phyloP scores from a whole-genome alignment of 1,140 invertebrate species.

The Aphelinus certus region DNA sequence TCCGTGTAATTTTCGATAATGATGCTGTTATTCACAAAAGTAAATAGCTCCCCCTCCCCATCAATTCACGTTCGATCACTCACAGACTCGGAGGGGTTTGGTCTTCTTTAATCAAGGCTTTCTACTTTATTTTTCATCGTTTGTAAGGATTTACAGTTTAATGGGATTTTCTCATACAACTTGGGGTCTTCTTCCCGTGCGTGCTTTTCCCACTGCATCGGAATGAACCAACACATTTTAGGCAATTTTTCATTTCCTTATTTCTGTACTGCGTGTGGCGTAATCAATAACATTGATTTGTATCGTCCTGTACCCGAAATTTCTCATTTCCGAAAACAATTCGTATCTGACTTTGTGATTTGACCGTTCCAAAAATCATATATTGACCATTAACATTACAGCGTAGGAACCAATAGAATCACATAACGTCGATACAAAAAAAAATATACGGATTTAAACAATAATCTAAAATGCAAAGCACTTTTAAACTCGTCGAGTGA shows the following conservation, averaged over 20 bases:
- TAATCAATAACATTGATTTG: no score
- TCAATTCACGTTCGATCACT: constrained; percentile 8
- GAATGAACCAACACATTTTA: neutral
- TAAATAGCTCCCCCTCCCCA: neutral
- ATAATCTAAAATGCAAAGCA: no score
- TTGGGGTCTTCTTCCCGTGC: no score
- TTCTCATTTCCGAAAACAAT: no score
- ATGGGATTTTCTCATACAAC: neutral
- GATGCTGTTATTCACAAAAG: neutral
- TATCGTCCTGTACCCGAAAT: no score
- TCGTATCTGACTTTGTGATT: no score
- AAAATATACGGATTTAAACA: no score
- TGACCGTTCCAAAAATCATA: no score
- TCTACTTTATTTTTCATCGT: neutral
- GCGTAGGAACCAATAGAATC: no score
- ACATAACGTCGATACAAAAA: no score
- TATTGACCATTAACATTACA: no score
- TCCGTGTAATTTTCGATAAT: constrained; percentile 14
- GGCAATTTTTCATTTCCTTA: neutral
- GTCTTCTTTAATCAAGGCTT: constrained; percentile 3
- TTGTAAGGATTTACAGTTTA: constrained; percentile 24
- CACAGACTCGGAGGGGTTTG: neutral
- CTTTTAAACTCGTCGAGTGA: neutral
- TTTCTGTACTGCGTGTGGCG: neutral
- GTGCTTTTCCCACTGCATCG: no score